Evolutionary conservation across 1,140 invertebrate genomes (phyloP).

Genomic region (Armadillidium nasatum): DNA sequence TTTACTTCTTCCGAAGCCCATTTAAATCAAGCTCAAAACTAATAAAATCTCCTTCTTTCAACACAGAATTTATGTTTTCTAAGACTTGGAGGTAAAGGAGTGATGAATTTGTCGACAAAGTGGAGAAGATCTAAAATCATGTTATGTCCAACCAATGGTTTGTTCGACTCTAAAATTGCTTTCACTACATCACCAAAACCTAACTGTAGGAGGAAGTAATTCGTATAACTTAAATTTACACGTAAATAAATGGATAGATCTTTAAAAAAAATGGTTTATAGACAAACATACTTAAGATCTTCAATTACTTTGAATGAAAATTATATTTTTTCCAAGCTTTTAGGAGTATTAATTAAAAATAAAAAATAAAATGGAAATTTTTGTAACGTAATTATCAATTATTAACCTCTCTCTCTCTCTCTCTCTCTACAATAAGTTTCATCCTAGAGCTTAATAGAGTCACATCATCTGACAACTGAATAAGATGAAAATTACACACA

Average conservation of each 20-base stretch:
- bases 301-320: background rate
- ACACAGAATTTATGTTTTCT: background rate
- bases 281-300: background rate
- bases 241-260: background rate
- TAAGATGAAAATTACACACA: too few relatives aligned
- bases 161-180: slow-evolving; percentile 19
- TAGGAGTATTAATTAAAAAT: too few relatives aligned
- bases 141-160: slow-evolving; percentile 33
- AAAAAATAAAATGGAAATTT: too few relatives aligned
- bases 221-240: background rate
- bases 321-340: too few relatives aligned
- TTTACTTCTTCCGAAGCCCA: too few relatives aligned
- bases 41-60: too few relatives aligned
- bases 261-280: background rate
- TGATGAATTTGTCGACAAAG: slow-evolving; percentile 33
- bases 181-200: slow-evolving; percentile 31
- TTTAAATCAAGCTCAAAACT: too few relatives aligned
- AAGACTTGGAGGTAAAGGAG: slow-evolving; percentile 27
- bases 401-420: too few relatives aligned
- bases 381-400: too few relatives aligned
- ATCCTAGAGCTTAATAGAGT: too few relatives aligned
- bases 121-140: slow-evolving; percentile 35
- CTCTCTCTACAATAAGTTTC: too few relatives aligned
- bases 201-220: slow-evolving; percentile 18
- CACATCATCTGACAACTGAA: too few relatives aligned